Percentiles rank a stretch among this genome's conserved stretches.
Conservation (phyloP, 2,888 invertebrate species). For the Fragum whitleyi region DNA sequence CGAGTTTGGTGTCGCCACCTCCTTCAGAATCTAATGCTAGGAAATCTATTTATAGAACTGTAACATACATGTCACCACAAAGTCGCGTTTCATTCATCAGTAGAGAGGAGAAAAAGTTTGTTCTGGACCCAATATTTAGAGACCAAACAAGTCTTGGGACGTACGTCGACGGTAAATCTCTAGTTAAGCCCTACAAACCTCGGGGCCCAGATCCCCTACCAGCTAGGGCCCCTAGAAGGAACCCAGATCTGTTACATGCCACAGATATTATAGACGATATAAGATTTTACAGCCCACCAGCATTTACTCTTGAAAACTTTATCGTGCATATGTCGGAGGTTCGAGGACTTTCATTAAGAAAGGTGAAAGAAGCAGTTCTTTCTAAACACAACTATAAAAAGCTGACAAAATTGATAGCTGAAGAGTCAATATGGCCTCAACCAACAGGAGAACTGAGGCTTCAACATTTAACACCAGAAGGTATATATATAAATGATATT, state of each 20-base stretch:
- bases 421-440: constrained; percentile 60
- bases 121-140: constrained; percentile 76
- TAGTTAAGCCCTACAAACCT: constrained; percentile 79
- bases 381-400: constrained; percentile 82
- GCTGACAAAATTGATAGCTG: constrained; percentile 78
- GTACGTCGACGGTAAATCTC: constrained; percentile 79
- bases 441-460: constrained; percentile 52
- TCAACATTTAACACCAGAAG: constrained; percentile 71
- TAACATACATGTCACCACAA: constrained; percentile 64
- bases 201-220: constrained; percentile 81
- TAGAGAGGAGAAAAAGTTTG: constrained; percentile 75
- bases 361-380: constrained; percentile 74
- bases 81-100: constrained; percentile 69
- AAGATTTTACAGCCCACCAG: constrained; percentile 75
- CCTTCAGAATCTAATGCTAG: constrained; percentile 76
- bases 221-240: constrained; percentile 69
- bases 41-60: constrained; percentile 55
- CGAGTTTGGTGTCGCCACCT: constrained; percentile 74
- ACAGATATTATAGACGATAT: constrained; percentile 75
- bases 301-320: constrained; percentile 82
- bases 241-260: constrained; percentile 71
- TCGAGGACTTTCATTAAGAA: constrained; percentile 71
- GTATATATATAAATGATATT: no score
- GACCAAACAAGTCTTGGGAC: constrained; percentile 76
- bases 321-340: constrained; percentile 75